Base-by-base conservation (phyloP, 1,140 invertebrate species). In the Hydropsyche tenuis region DNA sequence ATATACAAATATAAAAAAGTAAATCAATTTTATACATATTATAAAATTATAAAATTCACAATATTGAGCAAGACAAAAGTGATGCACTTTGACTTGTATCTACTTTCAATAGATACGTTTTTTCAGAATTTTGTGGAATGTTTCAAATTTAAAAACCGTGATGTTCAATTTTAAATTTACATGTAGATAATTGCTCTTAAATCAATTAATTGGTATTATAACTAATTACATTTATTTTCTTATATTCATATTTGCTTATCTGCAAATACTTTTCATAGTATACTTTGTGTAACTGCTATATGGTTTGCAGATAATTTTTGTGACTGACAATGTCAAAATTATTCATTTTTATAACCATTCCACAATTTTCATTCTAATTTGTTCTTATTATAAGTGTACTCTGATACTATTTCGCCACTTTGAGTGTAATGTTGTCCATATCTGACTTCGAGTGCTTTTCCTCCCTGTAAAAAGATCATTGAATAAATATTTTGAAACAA, bases 371-470 rank as follows among this genome's bases (percentile, higher is more conserved):
- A 77, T 48, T 66, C n/a, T 11, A 77, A 12, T 27, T 77, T 77
- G 4, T 64, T 48, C 37, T 77, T 77, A 60, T 77, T 73, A 69
- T 77, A 77, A 27, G 73, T 22, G 25, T 74, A 70, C 42, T 68
- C n/a, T 82, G 71, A 79, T 83, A 84, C 62, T 78, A 80, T 16
- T 76, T 75, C 14, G 74, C 73, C 25, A 80, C 81, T 6, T 72
- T 83, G 80, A 76, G 83, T 80, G 69, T 84, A 82, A 46, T 84
- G 81, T 66, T 86, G 82, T 0, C 85, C 85, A 77, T 86, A 86
- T 56, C 85, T 78, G 4, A 85, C 82, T 74, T 84, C 83, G 81
- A 86, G 82, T 56, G 84, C 85, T 80, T 84, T 84, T 79, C 83
- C 84, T 75, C 85, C 85, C 85, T 86, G 82, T 30, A 82, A 84